Conservation (phyloP, 2,888 invertebrate genomes). For the Eristalis arbustorum region DNA sequence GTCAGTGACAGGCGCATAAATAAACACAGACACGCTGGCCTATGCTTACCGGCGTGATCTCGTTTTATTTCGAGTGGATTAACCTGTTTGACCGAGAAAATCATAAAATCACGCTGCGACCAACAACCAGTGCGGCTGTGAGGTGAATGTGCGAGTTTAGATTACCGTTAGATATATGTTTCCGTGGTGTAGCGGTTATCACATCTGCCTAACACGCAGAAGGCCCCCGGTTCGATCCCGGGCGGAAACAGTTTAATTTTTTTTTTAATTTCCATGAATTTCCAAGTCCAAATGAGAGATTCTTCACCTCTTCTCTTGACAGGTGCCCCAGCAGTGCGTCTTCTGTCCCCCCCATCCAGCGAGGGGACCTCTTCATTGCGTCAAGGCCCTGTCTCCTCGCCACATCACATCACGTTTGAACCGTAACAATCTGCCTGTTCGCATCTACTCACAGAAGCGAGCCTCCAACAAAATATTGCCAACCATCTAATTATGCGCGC, state of each 20-base stretch:
- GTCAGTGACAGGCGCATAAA: constrained; percentile 16
- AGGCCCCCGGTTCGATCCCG: constrained; percentile 81
- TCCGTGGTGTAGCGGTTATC: constrained; percentile 81
- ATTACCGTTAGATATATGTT: constrained; percentile 72
- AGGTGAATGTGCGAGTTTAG: background rate
- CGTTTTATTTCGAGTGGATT: constrained; percentile 34
- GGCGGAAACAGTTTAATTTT: constrained; percentile 76
- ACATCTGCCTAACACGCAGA: constrained; percentile 81
- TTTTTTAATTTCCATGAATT: background rate
- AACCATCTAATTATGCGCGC: constrained; percentile 7
- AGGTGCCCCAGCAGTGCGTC: background rate
- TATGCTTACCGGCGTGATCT: constrained; percentile 16
- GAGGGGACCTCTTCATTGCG: background rate
- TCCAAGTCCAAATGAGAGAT: background rate
- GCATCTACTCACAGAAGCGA: background rate
- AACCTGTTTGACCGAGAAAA: constrained; percentile 30
- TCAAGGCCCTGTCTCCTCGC: background rate
- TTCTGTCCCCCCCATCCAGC: background rate
- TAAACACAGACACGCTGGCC: background rate
- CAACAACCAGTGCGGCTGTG: constrained; percentile 16
- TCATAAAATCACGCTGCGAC: background rate
- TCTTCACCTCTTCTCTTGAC: background rate
- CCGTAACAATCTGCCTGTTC: background rate
- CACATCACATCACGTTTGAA: background rate
- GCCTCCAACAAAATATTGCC: background rate